Base-by-base conservation (phyloP, 2,888 invertebrate genomes). In the Parnassius mnemosyne region DNA sequence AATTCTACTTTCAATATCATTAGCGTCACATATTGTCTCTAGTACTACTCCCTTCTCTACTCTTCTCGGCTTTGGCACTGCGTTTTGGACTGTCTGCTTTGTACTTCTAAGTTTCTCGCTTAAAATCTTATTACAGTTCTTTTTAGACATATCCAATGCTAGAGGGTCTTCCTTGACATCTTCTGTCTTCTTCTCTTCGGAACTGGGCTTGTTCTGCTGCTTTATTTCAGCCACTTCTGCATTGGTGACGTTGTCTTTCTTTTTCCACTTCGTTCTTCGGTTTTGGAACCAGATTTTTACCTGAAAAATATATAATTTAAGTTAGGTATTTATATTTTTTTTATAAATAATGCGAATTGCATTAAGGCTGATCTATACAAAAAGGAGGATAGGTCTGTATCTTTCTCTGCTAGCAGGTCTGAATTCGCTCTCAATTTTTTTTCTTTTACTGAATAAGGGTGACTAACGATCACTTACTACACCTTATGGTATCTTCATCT, bases 251-350 rank as follows among this genome's bases (percentile, higher is more conserved):
- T 97, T 97, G 87, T 98, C 98, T 83, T 97, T 97, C 84, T 98
- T 98, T 91, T 98, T 98, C 84, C 98, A 92, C 74, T 92, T 92
- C 61, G 92, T 92, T 83, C 92, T 85, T 72, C 97, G 93, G 82
- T 97, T 97, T 89, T 97, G 97, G 84, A 97, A 97, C 97, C 97
- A 97, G 71, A 97, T 97, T 89, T 97, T 97, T 74, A 97, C 96
- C 96, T 97, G 94, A 49, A 93, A 77, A 16, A 49, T 53, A 12
- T 42, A 43, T 13, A 43, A 43, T 44, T 52, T 9, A 43, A 3
- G 11, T 52, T 51, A 43, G 34, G 9, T 13, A 34, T 3, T 34
- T 41, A 12, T 9, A 13, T 12, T 5, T 34, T 34, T 7, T 5
- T 5, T 7, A 34, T 34, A 1, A 34, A 34, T 34, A 34, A 34